phyloP scores from a whole-genome alignment of 2,888 invertebrate species.

The Andrena dorsata region DNA sequence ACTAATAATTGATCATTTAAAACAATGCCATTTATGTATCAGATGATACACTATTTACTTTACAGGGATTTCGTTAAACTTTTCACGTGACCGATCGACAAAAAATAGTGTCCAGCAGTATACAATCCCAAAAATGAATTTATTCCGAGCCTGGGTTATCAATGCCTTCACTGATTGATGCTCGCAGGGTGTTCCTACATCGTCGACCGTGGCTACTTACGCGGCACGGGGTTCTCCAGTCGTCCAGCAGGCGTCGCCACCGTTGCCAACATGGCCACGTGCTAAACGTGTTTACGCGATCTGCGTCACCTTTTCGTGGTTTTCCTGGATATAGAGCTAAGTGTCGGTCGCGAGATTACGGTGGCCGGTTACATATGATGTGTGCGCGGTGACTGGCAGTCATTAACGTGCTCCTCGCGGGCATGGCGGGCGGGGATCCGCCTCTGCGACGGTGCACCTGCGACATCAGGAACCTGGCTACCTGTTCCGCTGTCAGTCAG shows the following conservation, averaged over 20 bases:
- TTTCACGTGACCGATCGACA: too few relatives aligned
- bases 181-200: slow-evolving; percentile 52
- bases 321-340: slow-evolving; percentile 18
- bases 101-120: too few relatives aligned
- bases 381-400: slow-evolving; percentile 35
- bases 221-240: neutral
- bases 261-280: slow-evolving; percentile 83
- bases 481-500: slow-evolving; percentile 55
- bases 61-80: too few relatives aligned
- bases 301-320: slow-evolving; percentile 45
- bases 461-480: slow-evolving; percentile 49
- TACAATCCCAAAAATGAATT: too few relatives aligned
- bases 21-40: too few relatives aligned
- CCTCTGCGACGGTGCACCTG: slow-evolving; percentile 62
- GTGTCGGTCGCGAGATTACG: slow-evolving; percentile 35
- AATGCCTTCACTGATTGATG: neutral
- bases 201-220: slow-evolving; percentile 66
- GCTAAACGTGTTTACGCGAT: slow-evolving; percentile 76
- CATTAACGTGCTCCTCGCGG: slow-evolving; percentile 54
- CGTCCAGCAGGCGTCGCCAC: slow-evolving; percentile 59
- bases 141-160: neutral
- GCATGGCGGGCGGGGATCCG: slow-evolving; percentile 64
- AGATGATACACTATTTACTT: too few relatives aligned
- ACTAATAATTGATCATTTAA: too few relatives aligned
- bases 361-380: slow-evolving; percentile 29